A percentile compares a stretch with the other conserved stretches of the same genome.
phyloP scores from a whole-genome alignment of 2,797 vertebrate genomes.

The Cynopterus sphinx region DNA sequence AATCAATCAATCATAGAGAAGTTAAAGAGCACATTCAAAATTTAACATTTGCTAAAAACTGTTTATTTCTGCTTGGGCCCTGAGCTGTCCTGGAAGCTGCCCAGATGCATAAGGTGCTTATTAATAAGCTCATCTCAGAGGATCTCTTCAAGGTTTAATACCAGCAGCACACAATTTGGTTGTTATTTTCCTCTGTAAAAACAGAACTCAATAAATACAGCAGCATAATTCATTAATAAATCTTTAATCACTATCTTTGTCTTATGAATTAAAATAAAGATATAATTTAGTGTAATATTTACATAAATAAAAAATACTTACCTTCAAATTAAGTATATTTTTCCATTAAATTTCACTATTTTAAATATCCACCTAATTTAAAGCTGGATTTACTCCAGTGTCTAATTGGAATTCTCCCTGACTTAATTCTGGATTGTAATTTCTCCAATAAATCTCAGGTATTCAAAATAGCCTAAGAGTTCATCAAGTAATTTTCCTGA shows the following conservation, averaged over 20 bases:
- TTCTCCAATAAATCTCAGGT: neutral
- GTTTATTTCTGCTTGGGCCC: neutral
- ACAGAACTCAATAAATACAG: neutral
- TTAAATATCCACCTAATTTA: conserved; percentile 38
- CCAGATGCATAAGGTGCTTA: neutral
- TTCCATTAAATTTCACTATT: conserved; percentile 43
- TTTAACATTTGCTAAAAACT: neutral
- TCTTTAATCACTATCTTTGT: conserved; percentile 33
- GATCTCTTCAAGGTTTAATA: neutral
- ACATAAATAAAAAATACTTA: conserved; percentile 50
- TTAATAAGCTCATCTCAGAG: neutral
- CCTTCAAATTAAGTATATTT: conserved; percentile 20
- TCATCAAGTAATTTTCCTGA: neutral
- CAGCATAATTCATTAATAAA: conserved; percentile 34
- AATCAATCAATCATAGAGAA: neutral
- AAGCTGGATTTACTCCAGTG: conserved; percentile 37
- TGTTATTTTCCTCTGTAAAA: neutral
- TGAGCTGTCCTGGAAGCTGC: neutral
- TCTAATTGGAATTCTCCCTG: conserved; percentile 19
- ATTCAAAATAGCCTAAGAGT: neutral
- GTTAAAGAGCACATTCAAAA: neutral
- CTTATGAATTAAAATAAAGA: conserved; percentile 40
- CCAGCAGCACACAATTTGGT: neutral
- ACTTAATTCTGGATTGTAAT: conserved; percentile 34
- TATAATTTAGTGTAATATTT: conserved; percentile 46